phyloP scores from a whole-genome alignment of 2,797 vertebrate genomes.

The Hydrolagus colliei region DNA sequence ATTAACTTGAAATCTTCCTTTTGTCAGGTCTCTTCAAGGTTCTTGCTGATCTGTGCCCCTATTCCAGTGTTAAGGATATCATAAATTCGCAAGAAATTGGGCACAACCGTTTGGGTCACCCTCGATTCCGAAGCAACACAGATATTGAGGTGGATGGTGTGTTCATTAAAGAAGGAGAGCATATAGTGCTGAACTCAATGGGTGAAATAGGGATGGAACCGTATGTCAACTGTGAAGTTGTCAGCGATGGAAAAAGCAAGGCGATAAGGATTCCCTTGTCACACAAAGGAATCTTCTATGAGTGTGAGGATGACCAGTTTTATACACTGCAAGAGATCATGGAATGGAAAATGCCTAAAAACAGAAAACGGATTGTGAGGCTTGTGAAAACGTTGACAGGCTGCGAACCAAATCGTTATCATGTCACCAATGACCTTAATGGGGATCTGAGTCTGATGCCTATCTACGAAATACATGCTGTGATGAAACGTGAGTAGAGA shows the following conservation, averaged over 20 bases:
- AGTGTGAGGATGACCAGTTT: slow-evolving; percentile 67
- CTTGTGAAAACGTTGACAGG: slow-evolving; percentile 46
- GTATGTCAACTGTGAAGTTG: slow-evolving; percentile 52
- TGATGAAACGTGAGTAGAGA: slow-evolving; percentile 68
- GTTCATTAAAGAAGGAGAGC: slow-evolving; percentile 49
- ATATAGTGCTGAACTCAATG: slow-evolving; percentile 57
- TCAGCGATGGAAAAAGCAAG: slow-evolving; percentile 46
- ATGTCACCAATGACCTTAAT: slow-evolving; percentile 53
- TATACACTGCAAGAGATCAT: slow-evolving; percentile 71
- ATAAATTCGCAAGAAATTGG: slow-evolving; percentile 54
- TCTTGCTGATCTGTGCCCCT: slow-evolving; percentile 61
- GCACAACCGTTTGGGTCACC: slow-evolving; percentile 54
- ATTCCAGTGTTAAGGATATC: slow-evolving; percentile 61
- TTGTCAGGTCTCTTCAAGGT: slow-evolving; percentile 66
- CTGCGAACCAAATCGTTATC: slow-evolving; percentile 45
- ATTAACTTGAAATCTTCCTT: slow-evolving; percentile 9
- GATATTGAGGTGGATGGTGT: slow-evolving; percentile 51
- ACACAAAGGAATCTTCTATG: slow-evolving; percentile 63
- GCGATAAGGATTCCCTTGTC: slow-evolving; percentile 57
- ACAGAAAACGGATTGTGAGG: slow-evolving; percentile 56
- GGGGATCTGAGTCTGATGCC: slow-evolving; percentile 59
- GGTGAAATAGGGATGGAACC: slow-evolving; percentile 42
- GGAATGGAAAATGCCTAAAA: slow-evolving; percentile 68
- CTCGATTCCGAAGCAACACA: slow-evolving; percentile 52
- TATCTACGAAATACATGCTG: slow-evolving; percentile 67